Base-by-base conservation (phyloP, 1,140 invertebrate genomes). In the Drosophila persimilis region DNA sequence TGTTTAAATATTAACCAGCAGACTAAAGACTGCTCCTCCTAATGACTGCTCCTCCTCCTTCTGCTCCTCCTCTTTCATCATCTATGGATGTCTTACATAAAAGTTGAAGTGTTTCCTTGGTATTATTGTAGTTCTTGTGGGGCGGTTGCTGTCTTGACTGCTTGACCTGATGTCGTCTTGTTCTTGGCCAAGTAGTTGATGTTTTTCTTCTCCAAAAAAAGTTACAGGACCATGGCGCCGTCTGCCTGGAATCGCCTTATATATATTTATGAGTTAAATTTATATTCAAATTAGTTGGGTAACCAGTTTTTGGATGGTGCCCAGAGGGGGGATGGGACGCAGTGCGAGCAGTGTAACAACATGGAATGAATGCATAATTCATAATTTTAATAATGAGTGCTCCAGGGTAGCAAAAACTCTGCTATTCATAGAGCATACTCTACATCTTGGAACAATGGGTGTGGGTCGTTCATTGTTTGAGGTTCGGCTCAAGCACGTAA, bases 1-100 rank as follows among this genome's bases (percentile, higher is more conserved):
- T 85, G 80, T 80, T 84, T 85, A 84, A 67, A 79, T 85, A 80
- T 80, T 73, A 84, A 84, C 61, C 60, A 66, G 22, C 53, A 29
- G 22, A 35, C 67, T 58, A 43, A 66, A 51, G 15, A 61, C 35
- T 46, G 54, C 9, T 56, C 8, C 22, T 39, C 5, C 7, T 22
- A 9, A 17, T 17, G 17, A 17, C 31, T 35, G 1, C 3, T 9
- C 8, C 31, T 9, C 15, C 2, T 26, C 4, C n/a, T 35, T 6
- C 54, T n/a, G 9, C 24, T 15, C 17, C 6, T 3, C 29, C 41
- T 48, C 39, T 44, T 50, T 51, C n/a, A 39, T 59, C 24, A 13
- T 39, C 35, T 0, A 39, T 13, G 4, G 35, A 39, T 39, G 35
- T 62, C 55, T 39, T 44, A 56, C 71, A 80, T 75, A 77, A 81